Evolutionary conservation across 2,797 vertebrate species (phyloP).

Genomic region (Gambusia yucatana): DNA sequence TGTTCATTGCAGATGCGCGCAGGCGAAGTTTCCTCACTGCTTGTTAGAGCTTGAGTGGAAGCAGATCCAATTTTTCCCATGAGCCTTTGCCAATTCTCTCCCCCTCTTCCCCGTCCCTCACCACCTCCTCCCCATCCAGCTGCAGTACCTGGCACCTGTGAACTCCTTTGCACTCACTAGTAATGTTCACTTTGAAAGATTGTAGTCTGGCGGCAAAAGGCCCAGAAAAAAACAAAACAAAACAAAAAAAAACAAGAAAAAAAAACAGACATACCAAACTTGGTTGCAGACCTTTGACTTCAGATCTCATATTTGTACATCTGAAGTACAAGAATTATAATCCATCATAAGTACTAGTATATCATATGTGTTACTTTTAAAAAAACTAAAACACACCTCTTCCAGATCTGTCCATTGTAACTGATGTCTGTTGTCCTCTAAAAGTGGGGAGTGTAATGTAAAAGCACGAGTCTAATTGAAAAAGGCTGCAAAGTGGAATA

Average conservation of each 20-base stretch:
- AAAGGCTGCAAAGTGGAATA: constrained; percentile 32
- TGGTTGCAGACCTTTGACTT: constrained; percentile 14
- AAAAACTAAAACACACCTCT: constrained; percentile 38
- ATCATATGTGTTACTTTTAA: constrained; percentile 53
- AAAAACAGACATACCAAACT: constrained; percentile 34
- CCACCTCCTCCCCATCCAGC: constrained; percentile 68
- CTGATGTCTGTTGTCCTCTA: constrained; percentile 20
- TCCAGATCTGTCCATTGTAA: constrained; percentile 19
- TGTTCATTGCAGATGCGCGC: constrained; percentile 72
- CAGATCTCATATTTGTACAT: constrained; percentile 32
- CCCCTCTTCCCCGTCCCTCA: constrained; percentile 28
- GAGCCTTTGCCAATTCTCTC: constrained; percentile 76
- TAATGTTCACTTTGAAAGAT: constrained; percentile 52
- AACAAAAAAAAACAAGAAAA: no score
- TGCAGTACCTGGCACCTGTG: constrained; percentile 84
- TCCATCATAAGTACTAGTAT: constrained; percentile 35
- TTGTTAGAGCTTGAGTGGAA: constrained; percentile 84
- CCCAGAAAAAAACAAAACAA: constrained; percentile 28
- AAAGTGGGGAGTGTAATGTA: constrained; percentile 17
- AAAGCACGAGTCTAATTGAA: constrained; percentile 49
- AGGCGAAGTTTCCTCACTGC: constrained; percentile 77
- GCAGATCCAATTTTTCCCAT: constrained; percentile 83
- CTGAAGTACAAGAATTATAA: constrained; percentile 27
- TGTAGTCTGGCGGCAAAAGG: constrained; percentile 24
- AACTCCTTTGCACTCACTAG: constrained; percentile 77